phyloP scores from a whole-genome alignment of 2,888 invertebrate genomes.

The Macaria liturata region DNA sequence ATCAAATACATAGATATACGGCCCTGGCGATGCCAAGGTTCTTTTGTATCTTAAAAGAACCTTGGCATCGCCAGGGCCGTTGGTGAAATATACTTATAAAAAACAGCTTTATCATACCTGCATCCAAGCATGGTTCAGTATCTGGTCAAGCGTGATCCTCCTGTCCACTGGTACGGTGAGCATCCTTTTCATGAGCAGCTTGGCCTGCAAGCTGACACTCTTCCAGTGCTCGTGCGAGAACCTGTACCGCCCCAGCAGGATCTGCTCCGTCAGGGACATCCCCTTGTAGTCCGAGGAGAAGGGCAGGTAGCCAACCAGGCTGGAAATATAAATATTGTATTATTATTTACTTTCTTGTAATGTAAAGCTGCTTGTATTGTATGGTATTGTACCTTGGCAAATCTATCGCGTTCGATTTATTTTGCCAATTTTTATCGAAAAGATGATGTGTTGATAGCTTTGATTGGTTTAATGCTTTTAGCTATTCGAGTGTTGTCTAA shows the following conservation, averaged over 20 bases:
- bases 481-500: too few relatives aligned
- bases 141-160: constrained; percentile 85
- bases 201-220: constrained; percentile 85
- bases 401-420: neutral
- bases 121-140: constrained; percentile 88
- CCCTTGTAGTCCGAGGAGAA: constrained; percentile 84
- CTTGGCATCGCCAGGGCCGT: too few relatives aligned
- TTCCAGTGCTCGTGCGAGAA: constrained; percentile 86
- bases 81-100: too few relatives aligned
- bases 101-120: too few relatives aligned
- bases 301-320: constrained; percentile 87
- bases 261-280: constrained; percentile 85
- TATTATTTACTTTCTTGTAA: too few relatives aligned
- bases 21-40: too few relatives aligned
- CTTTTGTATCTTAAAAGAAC: too few relatives aligned
- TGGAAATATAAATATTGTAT: constrained; percentile 37
- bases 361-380: too few relatives aligned
- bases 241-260: constrained; percentile 85
- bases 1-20: too few relatives aligned
- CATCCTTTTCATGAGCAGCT: constrained; percentile 88
- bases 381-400: neutral
- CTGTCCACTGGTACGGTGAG: constrained; percentile 86
- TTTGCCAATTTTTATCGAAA: neutral
- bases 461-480: too few relatives aligned
- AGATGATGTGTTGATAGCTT: constrained; percentile 1